Evolutionary conservation across 2,113 vertebrate genomes (phyloP).

Genomic region (Rostratula benghalensis): DNA sequence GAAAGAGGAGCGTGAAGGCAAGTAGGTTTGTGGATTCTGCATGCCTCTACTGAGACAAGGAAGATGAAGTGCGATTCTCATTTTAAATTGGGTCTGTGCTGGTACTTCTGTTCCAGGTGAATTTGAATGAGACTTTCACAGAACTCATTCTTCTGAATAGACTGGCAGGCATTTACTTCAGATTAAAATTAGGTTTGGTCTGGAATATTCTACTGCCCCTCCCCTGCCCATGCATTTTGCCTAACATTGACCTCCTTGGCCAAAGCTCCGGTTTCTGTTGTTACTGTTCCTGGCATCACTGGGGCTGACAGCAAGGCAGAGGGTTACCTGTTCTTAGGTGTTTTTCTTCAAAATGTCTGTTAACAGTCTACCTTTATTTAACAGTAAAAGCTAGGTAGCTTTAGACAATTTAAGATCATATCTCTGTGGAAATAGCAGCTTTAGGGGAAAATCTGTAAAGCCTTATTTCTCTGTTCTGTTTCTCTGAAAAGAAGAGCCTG

Average conservation of each 20-base stretch:
- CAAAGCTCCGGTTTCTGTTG: neutral
- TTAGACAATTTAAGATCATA: neutral
- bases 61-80: neutral
- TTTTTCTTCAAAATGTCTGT: neutral
- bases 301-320: neutral
- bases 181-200: neutral
- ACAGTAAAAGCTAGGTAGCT: neutral
- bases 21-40: neutral
- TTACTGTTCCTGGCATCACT: neutral
- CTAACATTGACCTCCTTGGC: neutral
- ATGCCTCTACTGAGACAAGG: neutral
- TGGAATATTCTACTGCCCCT: neutral
- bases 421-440: neutral
- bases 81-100: neutral
- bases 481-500: neutral
- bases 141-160: neutral
- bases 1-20: neutral
- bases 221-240: neutral
- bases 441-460: neutral
- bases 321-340: neutral
- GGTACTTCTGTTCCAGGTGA: neutral
- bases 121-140: neutral
- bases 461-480: neutral
- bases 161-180: neutral
- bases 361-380: neutral